Percentiles rank a stretch among this genome's conserved stretches.
phyloP scores from a whole-genome alignment of 1,140 invertebrate species.

The Tribolium madens region DNA sequence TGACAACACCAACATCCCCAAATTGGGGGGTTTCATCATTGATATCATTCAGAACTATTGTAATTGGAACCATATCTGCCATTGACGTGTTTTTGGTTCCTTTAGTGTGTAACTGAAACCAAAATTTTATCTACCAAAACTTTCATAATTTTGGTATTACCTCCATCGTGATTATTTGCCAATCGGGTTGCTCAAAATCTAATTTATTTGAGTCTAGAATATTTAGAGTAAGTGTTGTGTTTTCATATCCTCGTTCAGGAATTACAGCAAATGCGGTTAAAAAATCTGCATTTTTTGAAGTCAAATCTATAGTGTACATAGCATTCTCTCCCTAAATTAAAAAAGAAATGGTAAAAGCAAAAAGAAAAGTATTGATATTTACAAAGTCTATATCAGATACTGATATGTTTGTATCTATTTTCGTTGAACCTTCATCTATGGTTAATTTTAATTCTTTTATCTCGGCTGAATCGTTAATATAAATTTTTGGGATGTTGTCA shows the following conservation, averaged over 20 bases:
- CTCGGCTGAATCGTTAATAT: not conserved
- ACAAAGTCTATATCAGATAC: constrained; percentile 70
- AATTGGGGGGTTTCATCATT: constrained; percentile 73
- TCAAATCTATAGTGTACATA: constrained; percentile 67
- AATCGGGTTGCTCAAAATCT: constrained; percentile 69
- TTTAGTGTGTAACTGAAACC: constrained; percentile 66
- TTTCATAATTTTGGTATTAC: too few species aligned
- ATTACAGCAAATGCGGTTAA: not conserved
- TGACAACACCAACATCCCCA: constrained; percentile 57
- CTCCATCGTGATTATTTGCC: constrained; percentile 65
- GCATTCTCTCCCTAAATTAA: constrained; percentile 69
- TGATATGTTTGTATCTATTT: constrained; percentile 62
- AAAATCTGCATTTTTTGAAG: constrained; percentile 55
- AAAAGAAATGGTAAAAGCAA: constrained; percentile 22
- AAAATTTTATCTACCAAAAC: too few species aligned
- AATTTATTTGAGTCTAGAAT: constrained; percentile 68
- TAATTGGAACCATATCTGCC: constrained; percentile 63
- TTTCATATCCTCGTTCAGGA: constrained; percentile 67
- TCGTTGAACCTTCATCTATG: constrained; percentile 51
- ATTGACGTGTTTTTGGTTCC: constrained; percentile 64
- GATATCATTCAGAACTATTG: constrained; percentile 69
- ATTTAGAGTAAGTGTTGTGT: constrained; percentile 68
- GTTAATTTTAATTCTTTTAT: constrained; percentile 42
- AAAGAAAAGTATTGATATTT: constrained; percentile 52
- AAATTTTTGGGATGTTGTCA: constrained; percentile 21